Conservation (phyloP, 2,797 vertebrate genomes). For the Hephaestus fuliginosus region DNA sequence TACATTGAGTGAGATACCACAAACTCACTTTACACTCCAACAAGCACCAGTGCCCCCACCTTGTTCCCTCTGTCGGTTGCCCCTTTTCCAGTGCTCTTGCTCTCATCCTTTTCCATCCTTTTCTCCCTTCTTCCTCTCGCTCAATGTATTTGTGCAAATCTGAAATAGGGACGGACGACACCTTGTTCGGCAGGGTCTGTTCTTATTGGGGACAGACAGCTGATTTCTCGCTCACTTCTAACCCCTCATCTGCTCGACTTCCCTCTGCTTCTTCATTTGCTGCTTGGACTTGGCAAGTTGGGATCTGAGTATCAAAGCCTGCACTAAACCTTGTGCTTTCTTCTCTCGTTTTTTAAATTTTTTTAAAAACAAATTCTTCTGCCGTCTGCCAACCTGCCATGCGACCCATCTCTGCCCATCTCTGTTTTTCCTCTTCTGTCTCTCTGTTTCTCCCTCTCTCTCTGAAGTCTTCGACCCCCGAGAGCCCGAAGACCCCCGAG, state of each 20-base stretch:
- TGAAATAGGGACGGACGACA: conserved; percentile 76
- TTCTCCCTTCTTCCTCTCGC: conserved; percentile 69
- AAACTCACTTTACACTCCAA: conserved; percentile 54
- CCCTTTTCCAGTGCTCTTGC: conserved; percentile 76
- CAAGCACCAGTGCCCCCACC: conserved; percentile 72
- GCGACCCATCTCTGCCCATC: conserved; percentile 85
- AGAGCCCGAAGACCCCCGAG: conserved; percentile 86
- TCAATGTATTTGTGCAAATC: conserved; percentile 85
- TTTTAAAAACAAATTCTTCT: conserved; percentile 55
- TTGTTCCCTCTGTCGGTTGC: conserved; percentile 80
- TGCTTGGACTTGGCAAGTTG: conserved; percentile 81
- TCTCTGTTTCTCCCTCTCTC: conserved; percentile 86
- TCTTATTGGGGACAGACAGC: conserved; percentile 70
- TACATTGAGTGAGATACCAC: conserved; percentile 49
- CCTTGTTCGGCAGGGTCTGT: conserved; percentile 64
- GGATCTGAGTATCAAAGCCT: conserved; percentile 66
- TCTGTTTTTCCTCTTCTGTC: conserved; percentile 87
- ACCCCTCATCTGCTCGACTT: conserved; percentile 77
- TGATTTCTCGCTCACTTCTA: conserved; percentile 71
- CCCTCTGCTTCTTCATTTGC: conserved; percentile 79
- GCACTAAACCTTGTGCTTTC: conserved; percentile 73
- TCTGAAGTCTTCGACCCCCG: conserved; percentile 87
- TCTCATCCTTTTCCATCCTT: conserved; percentile 78
- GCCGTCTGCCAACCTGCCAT: conserved; percentile 73
- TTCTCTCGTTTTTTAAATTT: conserved; percentile 60